Percentiles rank a stretch among this genome's conserved stretches.
These are phyloP conservation scores for Tarsius wallacei DNA, from an alignment of 2,797 vertebrate species.

Conservation along the genomic window DNA sequence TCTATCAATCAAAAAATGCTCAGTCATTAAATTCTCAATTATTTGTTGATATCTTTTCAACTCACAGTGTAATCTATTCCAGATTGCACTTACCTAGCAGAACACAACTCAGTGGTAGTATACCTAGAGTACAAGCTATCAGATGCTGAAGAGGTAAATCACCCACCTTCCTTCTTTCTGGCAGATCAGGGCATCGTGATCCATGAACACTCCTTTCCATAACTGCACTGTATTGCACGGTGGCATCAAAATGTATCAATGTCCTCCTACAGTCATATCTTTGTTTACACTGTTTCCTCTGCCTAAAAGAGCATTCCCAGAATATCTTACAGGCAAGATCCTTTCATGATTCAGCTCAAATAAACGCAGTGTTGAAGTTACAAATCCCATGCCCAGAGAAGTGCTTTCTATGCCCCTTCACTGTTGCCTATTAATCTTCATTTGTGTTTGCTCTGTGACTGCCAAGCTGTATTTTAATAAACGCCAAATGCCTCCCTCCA, in stretches of 20 bases:
- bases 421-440: slow-evolving; percentile 40
- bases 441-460: background rate
- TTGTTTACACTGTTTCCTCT: background rate
- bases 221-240: background rate
- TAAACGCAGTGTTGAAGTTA: background rate
- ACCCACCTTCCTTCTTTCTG: background rate
- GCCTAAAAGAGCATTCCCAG: background rate
- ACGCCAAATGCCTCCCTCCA: background rate
- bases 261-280: no score
- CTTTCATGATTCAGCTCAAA: background rate
- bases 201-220: background rate
- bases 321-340: background rate
- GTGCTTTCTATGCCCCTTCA: background rate
- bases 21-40: background rate
- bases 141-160: background rate
- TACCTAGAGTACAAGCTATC: background rate
- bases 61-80: background rate
- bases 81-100: background rate
- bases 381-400: slow-evolving; percentile 31
- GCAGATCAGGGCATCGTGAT: background rate
- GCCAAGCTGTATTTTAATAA: slow-evolving; percentile 53
- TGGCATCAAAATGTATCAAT: background rate
- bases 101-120: background rate
- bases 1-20: background rate
- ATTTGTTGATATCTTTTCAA: background rate